Base-by-base conservation (phyloP, 2,888 invertebrate genomes). In the Acanthosepion lycidas region DNA sequence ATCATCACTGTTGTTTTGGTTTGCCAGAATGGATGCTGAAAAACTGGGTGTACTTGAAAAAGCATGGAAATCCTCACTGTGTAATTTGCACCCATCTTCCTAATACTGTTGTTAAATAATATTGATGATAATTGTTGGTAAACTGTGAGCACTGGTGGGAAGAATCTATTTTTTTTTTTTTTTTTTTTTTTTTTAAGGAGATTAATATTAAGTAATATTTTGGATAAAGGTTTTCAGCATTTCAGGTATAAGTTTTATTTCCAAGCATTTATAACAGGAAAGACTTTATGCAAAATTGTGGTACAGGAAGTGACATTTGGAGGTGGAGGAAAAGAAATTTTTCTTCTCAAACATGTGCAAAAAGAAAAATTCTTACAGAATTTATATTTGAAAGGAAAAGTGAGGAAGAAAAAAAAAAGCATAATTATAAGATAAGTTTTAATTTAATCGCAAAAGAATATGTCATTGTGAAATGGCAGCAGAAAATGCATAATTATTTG, bases 1-100 rank as follows among this genome's bases (percentile, higher is more conserved):
- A 95, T 96, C 91, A 96, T 96, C 94, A 95, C 95, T 0, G 94
- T 95, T 49, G 95, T 94, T n/a, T 94, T 95, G 18, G 95, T 94
- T 91, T 95, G 94, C 78, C 95, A 92, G 20, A 93, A 94, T 59
- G 94, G 93, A 51, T 95, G 94, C 48, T 94, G 59, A 94, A 33
- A 78, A 33, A 78, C 3, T 5, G 5, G n/a, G 18, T 78, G n/a
- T 5, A 78, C 78, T 78, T 78, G n/a, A 33, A 33, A 9, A n/a
- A 33, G 59, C n/a, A 33, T n/a, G 78, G n/a, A 78, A 78, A 78
- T 28, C 28, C 6, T 78, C 78, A 33, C 78, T 3, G n/a, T 33
- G 12, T n/a, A n/a, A 78, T 12, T 59, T 59, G 59, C 59, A 23
- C 59, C 20, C 59, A 15, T n/a, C 23, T 78, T 78, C n/a, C n/a